These are phyloP conservation scores for Papio anubis DNA, from an alignment of 2,113 vertebrate species.

Conservation along the genomic window DNA sequence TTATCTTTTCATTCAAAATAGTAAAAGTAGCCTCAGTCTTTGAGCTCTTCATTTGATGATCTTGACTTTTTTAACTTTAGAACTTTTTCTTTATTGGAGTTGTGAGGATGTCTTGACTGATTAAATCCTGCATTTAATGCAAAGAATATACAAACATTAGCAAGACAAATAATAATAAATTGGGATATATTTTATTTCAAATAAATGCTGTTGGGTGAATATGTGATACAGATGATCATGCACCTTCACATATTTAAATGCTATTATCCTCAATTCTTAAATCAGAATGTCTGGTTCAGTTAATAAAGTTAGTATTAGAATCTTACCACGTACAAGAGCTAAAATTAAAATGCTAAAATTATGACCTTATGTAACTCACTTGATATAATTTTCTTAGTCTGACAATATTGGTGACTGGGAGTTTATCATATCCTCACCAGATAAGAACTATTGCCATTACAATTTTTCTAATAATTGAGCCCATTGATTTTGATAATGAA, in stretches of 20 bases:
- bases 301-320: not conserved
- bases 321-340: not conserved
- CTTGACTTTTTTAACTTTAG: not conserved
- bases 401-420: not conserved
- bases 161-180: not conserved
- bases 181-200: not conserved
- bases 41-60: not conserved
- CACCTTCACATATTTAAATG: not conserved
- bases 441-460: not conserved
- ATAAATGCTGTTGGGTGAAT: not conserved
- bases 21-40: not conserved
- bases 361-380: not conserved
- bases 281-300: not conserved
- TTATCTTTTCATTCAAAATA: not conserved
- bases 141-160: not conserved
- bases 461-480: not conserved
- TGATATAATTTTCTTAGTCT: not conserved
- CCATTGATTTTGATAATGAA: not conserved
- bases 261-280: not conserved
- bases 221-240: not conserved
- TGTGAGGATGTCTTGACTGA: not conserved
- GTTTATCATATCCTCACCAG: not conserved
- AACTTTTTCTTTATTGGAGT: not conserved
- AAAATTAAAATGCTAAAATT: constrained; percentile 26
- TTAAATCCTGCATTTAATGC: not conserved